Conservation (phyloP, 2,888 invertebrate species). For the Meliscaeva auricollis region DNA sequence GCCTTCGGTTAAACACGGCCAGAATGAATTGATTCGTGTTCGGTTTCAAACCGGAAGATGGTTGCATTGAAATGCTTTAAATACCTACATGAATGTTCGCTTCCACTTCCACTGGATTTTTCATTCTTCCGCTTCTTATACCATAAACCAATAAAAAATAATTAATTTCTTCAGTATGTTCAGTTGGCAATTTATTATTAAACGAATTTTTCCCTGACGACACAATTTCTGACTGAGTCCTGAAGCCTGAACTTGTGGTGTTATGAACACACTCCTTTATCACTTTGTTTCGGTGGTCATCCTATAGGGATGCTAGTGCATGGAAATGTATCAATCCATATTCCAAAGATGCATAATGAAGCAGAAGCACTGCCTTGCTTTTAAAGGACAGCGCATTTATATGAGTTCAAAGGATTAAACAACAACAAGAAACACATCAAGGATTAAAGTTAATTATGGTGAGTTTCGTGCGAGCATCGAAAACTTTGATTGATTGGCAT, state of each 20-base stretch:
- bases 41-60: background rate
- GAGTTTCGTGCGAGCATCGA: no score
- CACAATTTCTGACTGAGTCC: background rate
- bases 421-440: background rate
- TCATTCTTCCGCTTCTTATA: slow-evolving; percentile 30
- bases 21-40: slow-evolving; percentile 2
- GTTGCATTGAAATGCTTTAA: slow-evolving; percentile 1
- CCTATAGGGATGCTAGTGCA: background rate
- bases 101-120: slow-evolving; percentile 16
- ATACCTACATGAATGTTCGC: background rate
- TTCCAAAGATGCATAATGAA: background rate
- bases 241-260: background rate
- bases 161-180: slow-evolving; percentile 5
- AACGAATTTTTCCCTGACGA: background rate
- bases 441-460: no score
- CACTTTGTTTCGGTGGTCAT: background rate
- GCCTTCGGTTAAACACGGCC: background rate
- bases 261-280: background rate
- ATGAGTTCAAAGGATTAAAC: background rate
- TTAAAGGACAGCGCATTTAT: background rate
- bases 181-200: background rate
- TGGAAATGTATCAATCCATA: background rate
- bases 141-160: slow-evolving; percentile 5
- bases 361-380: no score
- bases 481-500: no score